A percentile compares a stretch with the other conserved stretches of the same genome.
Evolutionary conservation across 2,113 vertebrate species (phyloP).

Genomic region (Myiagra hebetior): DNA sequence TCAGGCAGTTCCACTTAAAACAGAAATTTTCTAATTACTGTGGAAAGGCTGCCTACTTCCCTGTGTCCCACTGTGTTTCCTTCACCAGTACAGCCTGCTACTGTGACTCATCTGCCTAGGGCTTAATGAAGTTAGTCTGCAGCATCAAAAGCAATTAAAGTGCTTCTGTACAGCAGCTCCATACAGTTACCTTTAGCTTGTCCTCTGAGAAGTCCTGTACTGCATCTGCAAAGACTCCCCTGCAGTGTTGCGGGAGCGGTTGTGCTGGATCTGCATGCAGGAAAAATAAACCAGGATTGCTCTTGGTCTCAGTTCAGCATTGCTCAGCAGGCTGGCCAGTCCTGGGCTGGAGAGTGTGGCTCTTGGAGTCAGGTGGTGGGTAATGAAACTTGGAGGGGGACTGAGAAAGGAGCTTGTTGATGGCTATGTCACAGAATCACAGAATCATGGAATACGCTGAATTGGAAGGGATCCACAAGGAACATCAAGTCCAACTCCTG

Average conservation of each 20-base stretch:
- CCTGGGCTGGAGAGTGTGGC: background rate
- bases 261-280: background rate
- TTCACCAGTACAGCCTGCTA: background rate
- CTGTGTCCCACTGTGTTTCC: background rate
- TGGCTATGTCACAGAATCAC: background rate
- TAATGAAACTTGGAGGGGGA: background rate
- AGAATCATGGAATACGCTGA: background rate
- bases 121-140: conserved; percentile 15
- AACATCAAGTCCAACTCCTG: background rate
- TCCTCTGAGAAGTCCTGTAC: background rate
- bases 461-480: background rate
- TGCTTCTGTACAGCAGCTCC: background rate
- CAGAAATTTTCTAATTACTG: background rate
- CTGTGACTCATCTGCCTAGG: conserved; percentile 11
- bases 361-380: background rate
- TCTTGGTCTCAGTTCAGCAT: background rate
- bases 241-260: background rate
- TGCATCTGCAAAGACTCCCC: background rate
- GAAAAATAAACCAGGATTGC: background rate
- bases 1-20: background rate
- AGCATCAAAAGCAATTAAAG: background rate
- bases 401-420: background rate
- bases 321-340: background rate
- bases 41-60: background rate
- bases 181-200: background rate